Evolutionary conservation across 2,797 vertebrate genomes (phyloP).

Genomic region (Forpus xanthops): DNA sequence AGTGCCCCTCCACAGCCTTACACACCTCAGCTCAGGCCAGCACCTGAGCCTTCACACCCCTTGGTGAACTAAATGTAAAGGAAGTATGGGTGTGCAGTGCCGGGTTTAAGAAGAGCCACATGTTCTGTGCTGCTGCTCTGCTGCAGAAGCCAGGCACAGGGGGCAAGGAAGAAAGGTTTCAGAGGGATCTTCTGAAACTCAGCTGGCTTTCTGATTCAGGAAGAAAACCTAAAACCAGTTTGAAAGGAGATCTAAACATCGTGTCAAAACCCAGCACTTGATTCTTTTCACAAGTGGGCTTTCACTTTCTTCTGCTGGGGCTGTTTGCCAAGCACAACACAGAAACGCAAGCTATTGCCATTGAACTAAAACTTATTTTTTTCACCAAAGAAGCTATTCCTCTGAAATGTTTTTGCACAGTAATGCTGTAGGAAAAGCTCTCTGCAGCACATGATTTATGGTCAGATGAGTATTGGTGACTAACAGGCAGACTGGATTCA

Average conservation of each 20-base stretch:
- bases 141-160: not conserved
- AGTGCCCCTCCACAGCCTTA: not conserved
- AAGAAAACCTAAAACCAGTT: constrained; percentile 9
- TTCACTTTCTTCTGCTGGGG: constrained; percentile 29
- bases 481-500: constrained; percentile 35
- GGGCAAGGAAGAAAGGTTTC: not conserved
- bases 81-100: not conserved
- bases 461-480: constrained; percentile 27
- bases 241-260: constrained; percentile 45
- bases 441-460: constrained; percentile 23
- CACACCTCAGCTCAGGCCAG: not conserved
- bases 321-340: constrained; percentile 34
- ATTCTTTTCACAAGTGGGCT: constrained; percentile 38
- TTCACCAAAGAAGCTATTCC: constrained; percentile 23
- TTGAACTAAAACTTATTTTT: constrained; percentile 33
- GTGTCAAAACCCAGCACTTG: not conserved
- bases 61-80: constrained; percentile 20
- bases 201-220: not conserved
- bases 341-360: not conserved
- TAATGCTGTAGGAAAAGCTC: not conserved
- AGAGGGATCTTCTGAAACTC: constrained; percentile 3
- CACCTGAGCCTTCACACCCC: not conserved
- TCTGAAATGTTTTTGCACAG: constrained; percentile 10
- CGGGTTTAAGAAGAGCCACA: not conserved
- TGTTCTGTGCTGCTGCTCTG: not conserved